These are phyloP conservation scores for Chelonus insularis DNA, from an alignment of 1,140 invertebrate genomes.

Conservation along the genomic window DNA sequence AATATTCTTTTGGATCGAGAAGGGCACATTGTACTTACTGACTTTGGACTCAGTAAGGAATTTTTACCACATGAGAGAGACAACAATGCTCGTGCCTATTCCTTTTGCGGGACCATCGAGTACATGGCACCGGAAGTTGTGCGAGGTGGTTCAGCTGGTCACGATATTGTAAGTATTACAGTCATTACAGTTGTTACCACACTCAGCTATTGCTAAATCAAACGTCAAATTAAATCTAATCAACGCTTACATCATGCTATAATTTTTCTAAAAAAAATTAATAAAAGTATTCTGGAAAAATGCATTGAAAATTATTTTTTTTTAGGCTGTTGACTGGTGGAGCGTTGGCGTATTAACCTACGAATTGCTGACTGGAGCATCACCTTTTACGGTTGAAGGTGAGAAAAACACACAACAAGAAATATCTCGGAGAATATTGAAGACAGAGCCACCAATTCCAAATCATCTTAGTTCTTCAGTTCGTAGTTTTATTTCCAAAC, in stretches of 20 bases:
- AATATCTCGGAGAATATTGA: slow-evolving; percentile 88
- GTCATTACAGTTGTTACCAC: slow-evolving; percentile 11
- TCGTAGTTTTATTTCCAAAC: slow-evolving; percentile 70
- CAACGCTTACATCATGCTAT: not conserved
- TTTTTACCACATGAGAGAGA: slow-evolving; percentile 70
- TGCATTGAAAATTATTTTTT: slow-evolving; percentile 34
- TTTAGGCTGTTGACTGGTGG: slow-evolving; percentile 96
- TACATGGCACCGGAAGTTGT: slow-evolving; percentile 96
- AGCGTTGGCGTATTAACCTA: slow-evolving; percentile 95
- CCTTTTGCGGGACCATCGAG: slow-evolving; percentile 97
- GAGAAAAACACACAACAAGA: slow-evolving; percentile 91
- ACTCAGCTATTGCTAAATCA: too few species aligned
- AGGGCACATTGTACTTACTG: slow-evolving; percentile 89
- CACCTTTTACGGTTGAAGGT: slow-evolving; percentile 95
- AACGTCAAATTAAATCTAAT: not conserved
- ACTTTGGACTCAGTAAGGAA: slow-evolving; percentile 91
- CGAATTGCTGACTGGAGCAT: slow-evolving; percentile 94
- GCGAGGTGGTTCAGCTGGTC: slow-evolving; percentile 76
- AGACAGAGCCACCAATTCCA: slow-evolving; percentile 84
- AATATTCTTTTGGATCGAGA: slow-evolving; percentile 87
- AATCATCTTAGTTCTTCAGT: slow-evolving; percentile 67
- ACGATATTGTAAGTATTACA: slow-evolving; percentile 79
- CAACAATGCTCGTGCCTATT: slow-evolving; percentile 75
- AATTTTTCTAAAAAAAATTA: not conserved
- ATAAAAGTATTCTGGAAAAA: too few species aligned